Evolutionary conservation across 2,797 vertebrate species (phyloP).

Genomic region (Glossophaga mutica): DNA sequence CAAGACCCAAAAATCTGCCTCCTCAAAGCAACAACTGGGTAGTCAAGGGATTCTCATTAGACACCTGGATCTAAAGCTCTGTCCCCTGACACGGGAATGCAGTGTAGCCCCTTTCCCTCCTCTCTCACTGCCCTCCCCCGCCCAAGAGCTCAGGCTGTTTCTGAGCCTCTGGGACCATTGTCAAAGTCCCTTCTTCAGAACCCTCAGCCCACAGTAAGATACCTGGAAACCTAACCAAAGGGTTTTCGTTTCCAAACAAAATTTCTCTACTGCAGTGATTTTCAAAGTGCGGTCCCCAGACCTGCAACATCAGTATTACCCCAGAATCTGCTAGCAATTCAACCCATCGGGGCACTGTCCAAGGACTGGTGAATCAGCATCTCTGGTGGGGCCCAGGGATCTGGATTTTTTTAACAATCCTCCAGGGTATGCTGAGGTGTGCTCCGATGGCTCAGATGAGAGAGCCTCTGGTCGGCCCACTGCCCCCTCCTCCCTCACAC

Average conservation of each 20-base stretch:
- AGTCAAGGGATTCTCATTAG: not conserved
- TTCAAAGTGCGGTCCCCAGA: not conserved
- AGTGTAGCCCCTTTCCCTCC: accelerated
- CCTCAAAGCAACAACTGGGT: slow-evolving; percentile 12
- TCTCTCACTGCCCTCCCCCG: accelerated
- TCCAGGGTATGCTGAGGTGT: not conserved
- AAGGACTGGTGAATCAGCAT: not conserved
- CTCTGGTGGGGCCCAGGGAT: not conserved
- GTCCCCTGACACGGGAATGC: not conserved
- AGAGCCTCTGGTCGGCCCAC: not conserved
- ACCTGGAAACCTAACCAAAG: not conserved
- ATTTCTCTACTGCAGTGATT: not conserved
- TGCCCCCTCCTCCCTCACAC: not conserved
- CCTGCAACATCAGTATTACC: not conserved
- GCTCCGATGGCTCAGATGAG: accelerated
- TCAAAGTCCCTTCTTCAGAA: not conserved
- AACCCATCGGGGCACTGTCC: not conserved
- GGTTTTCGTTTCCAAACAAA: not conserved
- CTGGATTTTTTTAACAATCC: not conserved
- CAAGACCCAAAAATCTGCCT: slow-evolving; percentile 51
- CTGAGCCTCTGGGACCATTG: not conserved
- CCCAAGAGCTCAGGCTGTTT: not conserved
- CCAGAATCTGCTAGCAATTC: not conserved
- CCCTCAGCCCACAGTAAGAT: not conserved
- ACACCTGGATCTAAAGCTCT: not conserved